Percentiles rank a stretch among this genome's conserved stretches.
phyloP scores from a whole-genome alignment of 2,113 vertebrate genomes.

The pig (Sus scrofa) region DNA sequence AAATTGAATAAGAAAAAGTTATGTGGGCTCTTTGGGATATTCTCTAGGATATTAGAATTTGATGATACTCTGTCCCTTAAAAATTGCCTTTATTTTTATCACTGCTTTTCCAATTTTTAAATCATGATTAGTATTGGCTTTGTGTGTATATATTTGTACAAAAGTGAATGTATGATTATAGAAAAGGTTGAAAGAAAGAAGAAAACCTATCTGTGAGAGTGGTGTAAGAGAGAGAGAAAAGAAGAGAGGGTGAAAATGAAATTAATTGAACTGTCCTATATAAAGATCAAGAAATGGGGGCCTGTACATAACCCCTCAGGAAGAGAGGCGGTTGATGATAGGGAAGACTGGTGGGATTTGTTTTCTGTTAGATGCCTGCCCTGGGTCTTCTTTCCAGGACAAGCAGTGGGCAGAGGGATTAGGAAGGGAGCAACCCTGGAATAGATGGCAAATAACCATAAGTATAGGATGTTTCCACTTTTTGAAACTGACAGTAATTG shows the following conservation, averaged over 20 bases:
- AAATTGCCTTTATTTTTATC: slow-evolving; percentile 25
- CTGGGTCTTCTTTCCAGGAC: not conserved
- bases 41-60: slow-evolving; percentile 58
- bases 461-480: not conserved
- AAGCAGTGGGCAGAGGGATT: not conserved
- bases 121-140: slow-evolving; percentile 32
- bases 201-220: not conserved
- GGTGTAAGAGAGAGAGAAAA: not conserved
- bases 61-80: slow-evolving; percentile 40
- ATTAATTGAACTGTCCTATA: slow-evolving; percentile 16
- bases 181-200: slow-evolving; percentile 32
- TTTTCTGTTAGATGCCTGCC: slow-evolving; percentile 12
- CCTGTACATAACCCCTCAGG: not conserved
- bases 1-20: slow-evolving; percentile 33
- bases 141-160: slow-evolving; percentile 5
- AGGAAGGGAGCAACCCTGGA: not conserved
- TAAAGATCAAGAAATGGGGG: not conserved
- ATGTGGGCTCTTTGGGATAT: not conserved
- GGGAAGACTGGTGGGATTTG: not conserved
- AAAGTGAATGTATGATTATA: slow-evolving; percentile 51
- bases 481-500: slow-evolving; percentile 36
- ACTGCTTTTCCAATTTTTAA: slow-evolving; percentile 42
- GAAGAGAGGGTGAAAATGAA: not conserved
- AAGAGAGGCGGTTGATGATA: not conserved
- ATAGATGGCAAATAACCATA: not conserved